Evolutionary conservation across 2,888 invertebrate genomes (phyloP).

Genomic region (Drosophila dives): DNA sequence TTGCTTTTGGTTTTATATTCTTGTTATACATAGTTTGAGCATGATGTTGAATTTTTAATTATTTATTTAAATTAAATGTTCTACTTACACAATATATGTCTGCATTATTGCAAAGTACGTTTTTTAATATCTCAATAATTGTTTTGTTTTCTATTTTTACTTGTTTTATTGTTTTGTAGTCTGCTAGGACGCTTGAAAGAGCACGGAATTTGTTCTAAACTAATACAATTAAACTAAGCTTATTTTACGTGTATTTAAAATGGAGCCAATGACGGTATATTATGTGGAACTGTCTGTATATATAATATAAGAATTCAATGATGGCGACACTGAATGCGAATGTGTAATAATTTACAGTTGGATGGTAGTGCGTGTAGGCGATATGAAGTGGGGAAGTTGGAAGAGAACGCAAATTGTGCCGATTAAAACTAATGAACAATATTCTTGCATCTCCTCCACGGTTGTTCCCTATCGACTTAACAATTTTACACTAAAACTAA

Average conservation of each 20-base stretch:
- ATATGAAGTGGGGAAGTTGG: not conserved
- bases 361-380: not conserved
- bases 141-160: constrained; percentile 20
- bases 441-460: constrained; percentile 8
- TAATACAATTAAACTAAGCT: constrained; percentile 68
- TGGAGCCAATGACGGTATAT: constrained; percentile 35
- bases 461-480: constrained; percentile 27
- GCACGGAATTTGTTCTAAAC: constrained; percentile 69
- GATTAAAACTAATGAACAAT: constrained; percentile 22
- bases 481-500: constrained; percentile 47
- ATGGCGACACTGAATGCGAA: constrained; percentile 14
- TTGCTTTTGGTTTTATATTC: constrained; percentile 74
- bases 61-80: constrained; percentile 28
- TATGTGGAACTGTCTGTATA: not conserved
- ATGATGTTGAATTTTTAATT: constrained; percentile 28
- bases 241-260: constrained; percentile 67
- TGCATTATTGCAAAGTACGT: constrained; percentile 21
- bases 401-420: not conserved
- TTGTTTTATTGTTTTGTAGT: constrained; percentile 41
- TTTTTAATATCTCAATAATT: constrained; percentile 21
- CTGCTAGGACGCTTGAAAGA: constrained; percentile 41
- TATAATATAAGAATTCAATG: constrained; percentile 4
- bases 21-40: constrained; percentile 56
- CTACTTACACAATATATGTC: constrained; percentile 44
- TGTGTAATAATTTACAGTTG: constrained; percentile 42